Conservation (phyloP, 2,113 vertebrate species). For the Podilymbus podiceps region DNA sequence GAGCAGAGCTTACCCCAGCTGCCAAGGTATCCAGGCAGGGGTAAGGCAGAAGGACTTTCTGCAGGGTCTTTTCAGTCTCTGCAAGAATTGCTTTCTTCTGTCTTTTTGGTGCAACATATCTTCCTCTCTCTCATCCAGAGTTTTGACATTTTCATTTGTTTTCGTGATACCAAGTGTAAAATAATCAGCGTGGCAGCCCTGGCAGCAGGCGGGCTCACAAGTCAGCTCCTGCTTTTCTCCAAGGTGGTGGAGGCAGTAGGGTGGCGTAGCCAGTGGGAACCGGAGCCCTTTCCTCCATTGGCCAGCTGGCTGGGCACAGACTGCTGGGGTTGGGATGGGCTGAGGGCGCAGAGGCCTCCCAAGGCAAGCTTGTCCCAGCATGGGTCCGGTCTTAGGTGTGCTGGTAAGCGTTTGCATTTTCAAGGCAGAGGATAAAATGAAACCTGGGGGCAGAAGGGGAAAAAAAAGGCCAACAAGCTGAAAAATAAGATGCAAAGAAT, state of each 20-base stretch:
- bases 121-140: neutral
- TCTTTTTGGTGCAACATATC: neutral
- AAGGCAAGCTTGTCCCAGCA: neutral
- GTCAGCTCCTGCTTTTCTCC: neutral
- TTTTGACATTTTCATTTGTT: neutral
- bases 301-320: fast-evolving
- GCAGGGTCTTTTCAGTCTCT: neutral
- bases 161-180: neutral
- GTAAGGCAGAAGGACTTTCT: neutral
- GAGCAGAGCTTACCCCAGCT: neutral
- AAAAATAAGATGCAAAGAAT: neutral
- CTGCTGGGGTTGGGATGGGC: neutral
- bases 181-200: neutral
- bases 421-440: neutral
- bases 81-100: neutral
- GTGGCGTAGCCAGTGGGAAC: neutral
- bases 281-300: neutral
- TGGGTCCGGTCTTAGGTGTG: neutral
- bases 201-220: neutral
- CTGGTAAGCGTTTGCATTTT: neutral
- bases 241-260: neutral
- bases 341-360: neutral
- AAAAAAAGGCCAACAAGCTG: neutral
- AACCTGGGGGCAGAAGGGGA: neutral
- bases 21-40: neutral